These are phyloP conservation scores for Catamblyrhynchus diadema DNA, from an alignment of 2,797 vertebrate genomes.

Conservation along the genomic window DNA sequence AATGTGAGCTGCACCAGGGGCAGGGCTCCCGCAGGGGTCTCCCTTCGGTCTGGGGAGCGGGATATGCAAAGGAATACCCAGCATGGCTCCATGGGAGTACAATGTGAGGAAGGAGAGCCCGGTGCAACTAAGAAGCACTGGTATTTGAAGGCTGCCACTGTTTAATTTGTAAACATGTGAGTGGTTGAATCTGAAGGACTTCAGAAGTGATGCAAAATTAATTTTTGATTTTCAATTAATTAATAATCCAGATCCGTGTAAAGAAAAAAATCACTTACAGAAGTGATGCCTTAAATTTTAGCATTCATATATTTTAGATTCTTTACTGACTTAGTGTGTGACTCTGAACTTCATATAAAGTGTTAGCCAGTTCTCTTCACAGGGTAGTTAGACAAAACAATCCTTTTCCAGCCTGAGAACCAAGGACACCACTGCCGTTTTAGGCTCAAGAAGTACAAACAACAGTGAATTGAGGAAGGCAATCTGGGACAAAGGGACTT, in stretches of 20 bases:
- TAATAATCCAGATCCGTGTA: not conserved
- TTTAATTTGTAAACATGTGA: not conserved
- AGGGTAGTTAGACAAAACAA: not conserved
- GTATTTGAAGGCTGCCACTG: not conserved
- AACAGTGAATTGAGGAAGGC: not conserved
- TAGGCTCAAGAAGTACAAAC: not conserved
- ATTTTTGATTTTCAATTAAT: not conserved
- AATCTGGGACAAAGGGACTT: not conserved
- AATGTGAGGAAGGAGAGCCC: slow-evolving; percentile 41
- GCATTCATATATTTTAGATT: not conserved
- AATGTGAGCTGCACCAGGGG: not conserved
- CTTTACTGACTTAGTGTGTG: not conserved
- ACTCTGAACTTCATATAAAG: not conserved
- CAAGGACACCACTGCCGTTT: not conserved
- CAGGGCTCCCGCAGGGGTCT: not conserved
- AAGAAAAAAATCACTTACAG: not conserved
- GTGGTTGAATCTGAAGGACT: not conserved
- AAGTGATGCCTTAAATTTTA: not conserved
- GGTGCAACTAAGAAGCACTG: not conserved
- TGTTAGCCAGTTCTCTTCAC: not conserved
- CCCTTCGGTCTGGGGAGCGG: not conserved
- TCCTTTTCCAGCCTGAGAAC: not conserved
- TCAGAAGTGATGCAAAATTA: not conserved
- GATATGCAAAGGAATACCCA: not conserved
- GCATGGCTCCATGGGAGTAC: not conserved